Evolutionary conservation across 2,888 invertebrate genomes (phyloP).

Genomic region (Philonicus albiceps): DNA sequence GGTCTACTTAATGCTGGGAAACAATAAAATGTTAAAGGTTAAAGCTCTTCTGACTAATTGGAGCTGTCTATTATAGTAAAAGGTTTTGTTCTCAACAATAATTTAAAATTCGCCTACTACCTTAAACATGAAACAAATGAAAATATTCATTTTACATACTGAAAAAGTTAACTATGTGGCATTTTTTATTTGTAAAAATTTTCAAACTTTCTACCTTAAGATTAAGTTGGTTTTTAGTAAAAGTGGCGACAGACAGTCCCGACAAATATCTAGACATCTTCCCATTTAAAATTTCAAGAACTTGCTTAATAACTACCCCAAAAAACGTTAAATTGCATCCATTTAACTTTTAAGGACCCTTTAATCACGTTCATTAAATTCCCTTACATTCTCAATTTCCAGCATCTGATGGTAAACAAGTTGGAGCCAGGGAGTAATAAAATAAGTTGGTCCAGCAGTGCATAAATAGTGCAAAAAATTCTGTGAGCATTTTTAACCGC

Average conservation of each 20-base stretch:
- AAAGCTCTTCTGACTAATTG: background rate
- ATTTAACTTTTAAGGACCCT: background rate
- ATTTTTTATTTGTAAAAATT: no score
- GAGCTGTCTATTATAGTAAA: background rate
- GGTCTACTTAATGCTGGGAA: no score
- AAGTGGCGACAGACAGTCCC: background rate
- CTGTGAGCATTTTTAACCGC: background rate
- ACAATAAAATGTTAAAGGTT: background rate
- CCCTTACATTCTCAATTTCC: background rate
- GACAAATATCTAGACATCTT: background rate
- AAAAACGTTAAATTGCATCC: background rate
- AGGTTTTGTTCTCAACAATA: background rate
- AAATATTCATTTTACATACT: no score
- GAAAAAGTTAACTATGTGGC: no score
- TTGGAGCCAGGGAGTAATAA: background rate
- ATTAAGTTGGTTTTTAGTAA: background rate
- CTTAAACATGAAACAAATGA: no score
- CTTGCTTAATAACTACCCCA: background rate
- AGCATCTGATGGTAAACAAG: background rate
- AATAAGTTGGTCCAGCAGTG: background rate
- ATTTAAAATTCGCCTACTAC: background rate
- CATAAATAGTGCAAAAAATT: background rate
- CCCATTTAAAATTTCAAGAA: background rate
- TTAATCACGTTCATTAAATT: background rate
- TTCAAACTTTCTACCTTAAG: background rate